Evolutionary conservation across 2,888 invertebrate genomes (phyloP).

Genomic region (Sphaerophoria rueppellii): DNA sequence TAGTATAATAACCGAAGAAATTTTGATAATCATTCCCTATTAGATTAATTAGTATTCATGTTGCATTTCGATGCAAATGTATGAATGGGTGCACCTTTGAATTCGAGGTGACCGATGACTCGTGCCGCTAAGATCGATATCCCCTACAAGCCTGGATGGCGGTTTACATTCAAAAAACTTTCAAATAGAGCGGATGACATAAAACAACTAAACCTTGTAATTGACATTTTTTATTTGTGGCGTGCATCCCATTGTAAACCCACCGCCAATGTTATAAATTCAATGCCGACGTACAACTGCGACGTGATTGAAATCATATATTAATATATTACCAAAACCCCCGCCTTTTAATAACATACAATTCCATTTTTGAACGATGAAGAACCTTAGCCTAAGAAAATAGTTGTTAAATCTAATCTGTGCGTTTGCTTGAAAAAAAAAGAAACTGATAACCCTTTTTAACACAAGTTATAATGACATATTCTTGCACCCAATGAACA

Average conservation of each 20-base stretch:
- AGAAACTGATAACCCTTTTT: constrained; percentile 57
- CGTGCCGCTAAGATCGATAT: constrained; percentile 59
- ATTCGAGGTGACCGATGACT: constrained; percentile 51
- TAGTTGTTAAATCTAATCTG: not conserved
- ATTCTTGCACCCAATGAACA: constrained; percentile 55
- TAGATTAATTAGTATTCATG: constrained; percentile 43
- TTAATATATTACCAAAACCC: not conserved
- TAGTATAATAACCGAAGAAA: no score
- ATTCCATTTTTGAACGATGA: constrained; percentile 42
- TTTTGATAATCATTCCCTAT: no score
- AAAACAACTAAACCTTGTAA: constrained; percentile 65
- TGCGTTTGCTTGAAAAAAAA: constrained; percentile 1
- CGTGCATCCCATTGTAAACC: constrained; percentile 46
- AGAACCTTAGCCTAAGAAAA: constrained; percentile 4
- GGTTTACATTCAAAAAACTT: constrained; percentile 59
- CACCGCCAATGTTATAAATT: not conserved
- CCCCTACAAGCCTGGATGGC: constrained; percentile 26
- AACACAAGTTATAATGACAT: constrained; percentile 62
- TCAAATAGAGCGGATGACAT: constrained; percentile 66
- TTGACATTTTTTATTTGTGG: constrained; percentile 53
- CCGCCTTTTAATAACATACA: not conserved
- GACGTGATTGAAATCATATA: constrained; percentile 39
- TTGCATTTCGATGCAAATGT: constrained; percentile 25
- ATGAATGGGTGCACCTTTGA: constrained; percentile 25
- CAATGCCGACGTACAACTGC: not conserved